Conservation (phyloP, 2,888 invertebrate genomes). For the Calliopum simillimum region DNA sequence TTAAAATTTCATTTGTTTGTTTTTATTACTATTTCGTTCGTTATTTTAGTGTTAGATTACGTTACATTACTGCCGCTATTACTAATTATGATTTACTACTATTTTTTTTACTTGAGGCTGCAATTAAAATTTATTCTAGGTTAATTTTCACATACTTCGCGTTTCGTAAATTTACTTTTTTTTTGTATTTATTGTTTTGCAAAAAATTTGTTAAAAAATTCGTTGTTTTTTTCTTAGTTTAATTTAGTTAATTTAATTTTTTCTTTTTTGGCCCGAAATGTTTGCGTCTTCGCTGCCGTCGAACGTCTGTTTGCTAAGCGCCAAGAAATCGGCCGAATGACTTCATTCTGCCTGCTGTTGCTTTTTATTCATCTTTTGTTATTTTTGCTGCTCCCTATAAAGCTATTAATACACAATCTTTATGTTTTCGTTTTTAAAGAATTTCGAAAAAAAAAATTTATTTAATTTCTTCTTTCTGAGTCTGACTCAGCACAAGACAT, state of each 20-base stretch:
- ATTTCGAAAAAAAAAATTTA: neutral
- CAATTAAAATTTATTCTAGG: constrained; percentile 30
- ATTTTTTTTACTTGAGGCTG: constrained; percentile 12
- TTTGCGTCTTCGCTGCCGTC: constrained; percentile 59
- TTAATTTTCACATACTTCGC: constrained; percentile 42
- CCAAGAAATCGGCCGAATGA: constrained; percentile 30
- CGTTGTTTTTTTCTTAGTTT: constrained; percentile 38
- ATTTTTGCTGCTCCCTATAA: no score
- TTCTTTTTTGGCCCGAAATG: constrained; percentile 44
- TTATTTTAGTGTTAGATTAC: constrained; percentile 13
- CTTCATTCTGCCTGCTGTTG: constrained; percentile 29
- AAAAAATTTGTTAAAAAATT: constrained; percentile 18
- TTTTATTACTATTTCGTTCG: constrained; percentile 17
- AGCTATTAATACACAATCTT: constrained; percentile 31
- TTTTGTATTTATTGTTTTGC: constrained; percentile 7
- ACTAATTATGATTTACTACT: neutral
- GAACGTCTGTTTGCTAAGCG: constrained; percentile 54
- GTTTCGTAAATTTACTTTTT: constrained; percentile 2
- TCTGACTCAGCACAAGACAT: no score
- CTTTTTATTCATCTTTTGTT: constrained; percentile 18
- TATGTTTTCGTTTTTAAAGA: constrained; percentile 23
- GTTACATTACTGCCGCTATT: neutral
- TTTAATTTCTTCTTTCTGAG: no score
- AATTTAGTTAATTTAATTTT: constrained; percentile 1
- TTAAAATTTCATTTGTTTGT: constrained; percentile 3